Percentiles rank a stretch among this genome's conserved stretches.
Evolutionary conservation across 2,113 vertebrate genomes (phyloP).

Genomic region (Stomatorhinus ivindoensis): DNA sequence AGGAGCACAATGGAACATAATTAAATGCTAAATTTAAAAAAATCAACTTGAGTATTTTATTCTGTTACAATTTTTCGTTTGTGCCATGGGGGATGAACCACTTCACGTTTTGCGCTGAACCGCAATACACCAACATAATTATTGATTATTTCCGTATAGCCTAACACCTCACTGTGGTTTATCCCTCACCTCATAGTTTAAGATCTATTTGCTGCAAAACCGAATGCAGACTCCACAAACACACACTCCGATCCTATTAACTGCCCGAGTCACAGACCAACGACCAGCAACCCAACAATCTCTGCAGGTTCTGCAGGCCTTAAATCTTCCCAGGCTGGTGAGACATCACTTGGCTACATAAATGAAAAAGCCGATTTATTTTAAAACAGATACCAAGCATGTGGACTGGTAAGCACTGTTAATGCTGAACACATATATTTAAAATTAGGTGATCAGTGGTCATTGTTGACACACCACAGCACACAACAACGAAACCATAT

Average conservation of each 20-base stretch:
- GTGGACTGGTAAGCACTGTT: not conserved
- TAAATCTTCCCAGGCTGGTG: not conserved
- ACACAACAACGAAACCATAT: too few relatives aligned
- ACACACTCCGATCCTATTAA: not conserved
- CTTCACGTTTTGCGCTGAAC: not conserved
- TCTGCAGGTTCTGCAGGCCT: not conserved
- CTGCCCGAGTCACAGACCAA: not conserved
- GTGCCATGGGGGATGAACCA: not conserved
- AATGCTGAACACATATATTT: not conserved
- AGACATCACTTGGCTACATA: not conserved
- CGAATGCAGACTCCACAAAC: not conserved
- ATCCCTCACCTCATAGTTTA: not conserved
- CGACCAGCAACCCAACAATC: not conserved
- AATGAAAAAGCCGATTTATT: not conserved
- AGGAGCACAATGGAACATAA: not conserved
- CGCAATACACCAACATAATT: not conserved
- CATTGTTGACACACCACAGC: too few relatives aligned
- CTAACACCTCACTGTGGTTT: not conserved
- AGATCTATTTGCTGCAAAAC: not conserved
- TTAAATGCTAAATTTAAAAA: not conserved
- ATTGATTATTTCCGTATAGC: not conserved
- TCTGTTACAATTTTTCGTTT: not conserved
- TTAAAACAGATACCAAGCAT: not conserved
- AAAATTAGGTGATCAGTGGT: too few relatives aligned
- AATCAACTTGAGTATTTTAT: not conserved